Base-by-base conservation (phyloP, 30 jellyfish, hydroid and myxozoan genomes). In the Turritopsis rubra region DNA sequence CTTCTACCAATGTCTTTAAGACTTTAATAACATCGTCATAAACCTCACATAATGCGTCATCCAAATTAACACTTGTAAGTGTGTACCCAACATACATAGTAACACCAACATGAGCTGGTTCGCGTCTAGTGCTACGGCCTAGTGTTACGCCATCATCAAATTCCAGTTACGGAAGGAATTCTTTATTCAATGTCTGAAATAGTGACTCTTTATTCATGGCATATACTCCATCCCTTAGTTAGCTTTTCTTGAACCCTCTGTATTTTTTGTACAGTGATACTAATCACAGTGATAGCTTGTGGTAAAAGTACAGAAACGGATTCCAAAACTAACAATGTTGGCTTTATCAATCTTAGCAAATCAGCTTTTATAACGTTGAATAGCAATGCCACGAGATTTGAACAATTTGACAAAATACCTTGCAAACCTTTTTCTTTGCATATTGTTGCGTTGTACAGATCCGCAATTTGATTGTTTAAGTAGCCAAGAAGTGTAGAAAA, bases 361-460 rank as follows among this genome's bases (percentile, higher is more conserved):
- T 68, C 77, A 68, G 19, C 0, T 68, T 68, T 68, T 0, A 68
- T 27, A 0, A 22, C 77, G 0, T 68, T 16, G 8, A 68, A 68
- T 0, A 68, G 0, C 0, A 68, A 0, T 0, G 0, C 19, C 0
- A 68, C 8, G 0, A 68, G 19, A 0, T 1, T 0, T 8, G 0
- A 7, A 1, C 77, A 68, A 0, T 68, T 0, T 0, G 0, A 0
- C 21, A 68, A 0, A 0, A 68, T 22, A 0, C 77, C 77, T 68
- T 68, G 23, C 21, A 68, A 0, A 0, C 77, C 0, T 0, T 16
- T 16, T 68, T 68, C 77, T 68, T 75, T 75, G 0, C 16, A 16
- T 0, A 75, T 75, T 22, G 54, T 28, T 22, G 83, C 66, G 74
- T 30, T 75, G 83, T 75, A 75, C 0, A 18, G 83, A 75, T 75